Conservation (phyloP, 2,888 invertebrate genomes). For the Agriopis leucophaearia region DNA sequence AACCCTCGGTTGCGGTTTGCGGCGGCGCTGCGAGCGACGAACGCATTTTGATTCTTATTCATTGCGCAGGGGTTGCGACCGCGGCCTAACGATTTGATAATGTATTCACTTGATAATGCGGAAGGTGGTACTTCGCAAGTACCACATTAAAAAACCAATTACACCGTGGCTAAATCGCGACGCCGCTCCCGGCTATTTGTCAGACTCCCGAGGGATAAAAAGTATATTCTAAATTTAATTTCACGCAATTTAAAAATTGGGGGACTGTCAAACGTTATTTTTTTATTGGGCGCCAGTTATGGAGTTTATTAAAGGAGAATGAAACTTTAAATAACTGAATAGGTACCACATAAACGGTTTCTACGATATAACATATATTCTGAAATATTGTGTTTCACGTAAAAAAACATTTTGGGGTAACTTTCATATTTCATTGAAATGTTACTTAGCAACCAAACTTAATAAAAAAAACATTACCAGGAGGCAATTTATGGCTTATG, state of each 20-base stretch:
- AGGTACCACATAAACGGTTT: not conserved
- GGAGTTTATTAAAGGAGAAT: slow-evolving; percentile 73
- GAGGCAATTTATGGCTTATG: too few relatives aligned
- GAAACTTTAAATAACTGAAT: slow-evolving; percentile 44
- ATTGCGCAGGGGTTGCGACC: slow-evolving; percentile 73
- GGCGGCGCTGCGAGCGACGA: slow-evolving; percentile 66
- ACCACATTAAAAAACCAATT: slow-evolving; percentile 86
- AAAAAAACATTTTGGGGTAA: too few relatives aligned
- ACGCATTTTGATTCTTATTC: slow-evolving; percentile 83
- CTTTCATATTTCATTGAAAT: too few relatives aligned
- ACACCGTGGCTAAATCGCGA: slow-evolving; percentile 83
- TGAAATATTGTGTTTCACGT: too few relatives aligned
- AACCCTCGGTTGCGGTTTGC: slow-evolving; percentile 67
- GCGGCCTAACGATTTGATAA: slow-evolving; percentile 85
- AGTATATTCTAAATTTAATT: slow-evolving; percentile 86
- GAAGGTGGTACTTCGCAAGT: slow-evolving; percentile 83
- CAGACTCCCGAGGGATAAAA: slow-evolving; percentile 83
- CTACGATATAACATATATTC: too few relatives aligned
- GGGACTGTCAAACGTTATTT: slow-evolving; percentile 76
- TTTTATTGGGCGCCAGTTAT: slow-evolving; percentile 73
- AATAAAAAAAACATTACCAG: too few relatives aligned
- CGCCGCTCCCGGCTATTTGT: slow-evolving; percentile 82
- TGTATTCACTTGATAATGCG: slow-evolving; percentile 86
- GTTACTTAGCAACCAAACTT: too few relatives aligned
- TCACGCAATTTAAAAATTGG: slow-evolving; percentile 84